Evolutionary conservation across 2,888 invertebrate species (phyloP).

Genomic region (Ichneumoninae sp.): DNA sequence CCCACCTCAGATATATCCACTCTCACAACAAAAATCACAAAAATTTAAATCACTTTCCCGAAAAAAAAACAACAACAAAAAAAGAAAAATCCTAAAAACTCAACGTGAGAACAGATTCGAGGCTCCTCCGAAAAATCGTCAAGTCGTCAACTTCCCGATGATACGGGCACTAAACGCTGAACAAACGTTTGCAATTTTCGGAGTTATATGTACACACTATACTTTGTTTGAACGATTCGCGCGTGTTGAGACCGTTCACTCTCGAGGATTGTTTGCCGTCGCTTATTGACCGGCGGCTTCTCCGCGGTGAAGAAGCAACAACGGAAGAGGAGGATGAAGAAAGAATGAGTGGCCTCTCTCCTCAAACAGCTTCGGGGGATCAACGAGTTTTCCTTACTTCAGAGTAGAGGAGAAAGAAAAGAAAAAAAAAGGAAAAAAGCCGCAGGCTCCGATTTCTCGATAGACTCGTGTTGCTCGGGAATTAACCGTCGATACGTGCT

Average conservation of each 20-base stretch:
- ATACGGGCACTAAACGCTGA: conserved; percentile 60
- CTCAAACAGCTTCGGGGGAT: conserved; percentile 19
- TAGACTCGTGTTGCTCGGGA: background rate
- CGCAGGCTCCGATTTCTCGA: conserved; percentile 11
- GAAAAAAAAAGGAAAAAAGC: conserved; percentile 4
- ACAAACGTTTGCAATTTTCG: conserved; percentile 65
- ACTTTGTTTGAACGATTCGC: conserved; percentile 57
- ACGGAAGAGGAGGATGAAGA: conserved; percentile 14
- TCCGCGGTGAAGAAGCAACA: conserved; percentile 49
- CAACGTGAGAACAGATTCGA: background rate
- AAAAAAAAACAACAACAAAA: background rate
- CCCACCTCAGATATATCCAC: background rate
- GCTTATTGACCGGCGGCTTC: conserved; percentile 62
- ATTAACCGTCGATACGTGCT: conserved; percentile 5
- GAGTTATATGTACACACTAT: conserved; percentile 34
- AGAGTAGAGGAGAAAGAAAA: background rate
- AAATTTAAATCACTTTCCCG: conserved; percentile 7
- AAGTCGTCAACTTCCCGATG: conserved; percentile 12
- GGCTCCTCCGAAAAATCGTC: background rate
- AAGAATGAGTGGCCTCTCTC: conserved; percentile 30
- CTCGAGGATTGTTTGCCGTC: conserved; percentile 62
- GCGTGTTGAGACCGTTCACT: conserved; percentile 18
- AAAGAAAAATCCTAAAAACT: background rate
- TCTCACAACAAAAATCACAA: conserved; percentile 17
- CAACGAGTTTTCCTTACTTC: conserved; percentile 19